Evolutionary conservation across 2,888 invertebrate species (phyloP), one percentile per base, ranked within the genome.

Genomic region (Drosophila colorata): DNA sequence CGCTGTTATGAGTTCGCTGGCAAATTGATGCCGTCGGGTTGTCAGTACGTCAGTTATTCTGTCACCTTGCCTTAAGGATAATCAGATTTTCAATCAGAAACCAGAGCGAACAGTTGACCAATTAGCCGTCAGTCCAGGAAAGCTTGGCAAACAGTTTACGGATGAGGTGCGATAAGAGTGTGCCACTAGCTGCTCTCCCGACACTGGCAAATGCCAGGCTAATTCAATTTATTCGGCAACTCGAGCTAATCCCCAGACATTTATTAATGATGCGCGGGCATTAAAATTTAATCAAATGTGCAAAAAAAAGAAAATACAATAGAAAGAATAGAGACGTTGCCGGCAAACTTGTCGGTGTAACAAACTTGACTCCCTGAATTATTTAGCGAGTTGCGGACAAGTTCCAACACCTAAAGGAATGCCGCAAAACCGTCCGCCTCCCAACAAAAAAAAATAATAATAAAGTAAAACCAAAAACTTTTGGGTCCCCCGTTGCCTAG

Each of bases 251-350:
- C 86, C 82, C 70, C 67, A 71, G 86, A 88, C 75, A 88, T 86
- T 91, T 90, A 90, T 90, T 91, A 90, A 90, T 90, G 89, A 88
- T 79, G 89, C 76, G 67, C 65, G 58, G 65, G 83, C 85, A 90
- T 90, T 90, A 91, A 90, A 91, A 91, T 90, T 91, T 90, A 87
- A 91, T 91, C 89, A 90, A 90, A 88, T 89, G 88, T 84, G 85
- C 80, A 68, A 28, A 28, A 35, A 20, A 41, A 51, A 47, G n/a
- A 41, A 9, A 14, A 14, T 20, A 47, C 16, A 59, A 18, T 16
- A 44, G n/a, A 43, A 44, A 40, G 47, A 43, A 16, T 33, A 40
- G 53, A 23, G 43, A 41, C 38, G 9, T 55, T 51, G 31, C 40
- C 43, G 14, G n/a, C 28, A 59, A 78, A 78, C 65, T 74, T 78